Conservation (phyloP, 2,888 invertebrate species). For the Aproaerema taeniolella region DNA sequence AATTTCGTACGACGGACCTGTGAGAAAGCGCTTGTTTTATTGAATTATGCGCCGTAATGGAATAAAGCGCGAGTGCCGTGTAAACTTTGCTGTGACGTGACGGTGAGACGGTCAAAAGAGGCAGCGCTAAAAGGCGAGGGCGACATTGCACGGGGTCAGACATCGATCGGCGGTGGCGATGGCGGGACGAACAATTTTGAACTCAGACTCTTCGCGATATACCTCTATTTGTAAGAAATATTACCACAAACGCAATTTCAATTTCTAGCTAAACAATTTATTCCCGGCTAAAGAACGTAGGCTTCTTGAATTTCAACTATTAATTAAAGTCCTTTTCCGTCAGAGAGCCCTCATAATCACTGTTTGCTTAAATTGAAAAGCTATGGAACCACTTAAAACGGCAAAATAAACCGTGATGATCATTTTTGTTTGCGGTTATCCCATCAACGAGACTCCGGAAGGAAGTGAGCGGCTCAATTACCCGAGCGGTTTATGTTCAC, state of each 20-base stretch:
- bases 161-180: slow-evolving; percentile 56
- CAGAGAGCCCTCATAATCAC: too few relatives aligned
- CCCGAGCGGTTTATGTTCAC: slow-evolving; percentile 31
- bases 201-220: too few relatives aligned
- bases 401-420: too few relatives aligned
- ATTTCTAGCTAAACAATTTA: too few relatives aligned
- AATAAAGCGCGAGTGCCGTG: slow-evolving; percentile 18
- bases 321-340: too few relatives aligned
- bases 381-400: too few relatives aligned
- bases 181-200: slow-evolving; percentile 37
- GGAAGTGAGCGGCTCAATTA: slow-evolving; percentile 66
- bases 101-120: slow-evolving; percentile 49
- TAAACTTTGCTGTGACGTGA: slow-evolving; percentile 25
- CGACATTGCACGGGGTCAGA: slow-evolving; percentile 59
- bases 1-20: slow-evolving; percentile 1
- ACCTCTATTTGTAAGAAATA: too few relatives aligned
- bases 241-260: too few relatives aligned
- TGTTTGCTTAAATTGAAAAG: too few relatives aligned
- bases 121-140: slow-evolving; percentile 47
- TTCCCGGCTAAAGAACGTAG: too few relatives aligned
- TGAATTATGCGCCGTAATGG: slow-evolving; percentile 21
- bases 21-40: slow-evolving; percentile 17
- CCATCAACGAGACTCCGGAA: slow-evolving; percentile 41
- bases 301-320: too few relatives aligned
- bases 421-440: slow-evolving; percentile 8